phyloP scores from a whole-genome alignment of 1,140 invertebrate genomes.

The Camponotus floridanus region DNA sequence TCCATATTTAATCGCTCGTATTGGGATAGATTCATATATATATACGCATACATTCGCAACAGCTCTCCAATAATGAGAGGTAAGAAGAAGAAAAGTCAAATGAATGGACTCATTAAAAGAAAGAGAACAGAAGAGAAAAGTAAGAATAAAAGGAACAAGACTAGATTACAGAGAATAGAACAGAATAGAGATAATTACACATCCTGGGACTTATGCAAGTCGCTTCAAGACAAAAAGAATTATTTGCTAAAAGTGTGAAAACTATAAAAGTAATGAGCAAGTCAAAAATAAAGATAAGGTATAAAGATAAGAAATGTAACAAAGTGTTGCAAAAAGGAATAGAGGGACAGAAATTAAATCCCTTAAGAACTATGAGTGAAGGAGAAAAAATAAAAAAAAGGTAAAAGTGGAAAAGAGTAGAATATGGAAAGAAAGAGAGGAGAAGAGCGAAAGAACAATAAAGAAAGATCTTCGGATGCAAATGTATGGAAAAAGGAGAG shows the following conservation, averaged over 20 bases:
- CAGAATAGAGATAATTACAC: slow-evolving; percentile 49
- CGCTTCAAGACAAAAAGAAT: slow-evolving; percentile 23
- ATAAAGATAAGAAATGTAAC: slow-evolving; percentile 18
- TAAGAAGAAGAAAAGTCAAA: slow-evolving; percentile 19
- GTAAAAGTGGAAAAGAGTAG: not conserved
- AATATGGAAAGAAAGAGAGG: not conserved
- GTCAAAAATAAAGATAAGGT: not conserved
- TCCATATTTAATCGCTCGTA: slow-evolving; percentile 18
- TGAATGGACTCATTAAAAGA: slow-evolving; percentile 44
- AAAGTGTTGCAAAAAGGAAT: slow-evolving; percentile 64
- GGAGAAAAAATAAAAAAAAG: not conserved
- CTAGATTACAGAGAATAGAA: slow-evolving; percentile 25
- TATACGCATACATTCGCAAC: not conserved
- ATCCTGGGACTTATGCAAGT: not conserved
- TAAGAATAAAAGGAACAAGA: slow-evolving; percentile 11
- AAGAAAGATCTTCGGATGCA: slow-evolving; percentile 57
- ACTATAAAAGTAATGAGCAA: slow-evolving; percentile 26
- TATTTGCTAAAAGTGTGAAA: slow-evolving; percentile 26
- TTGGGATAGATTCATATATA: not conserved
- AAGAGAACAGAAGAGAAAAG: not conserved
- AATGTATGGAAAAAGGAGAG: slow-evolving; percentile 59
- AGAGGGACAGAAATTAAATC: slow-evolving; percentile 51
- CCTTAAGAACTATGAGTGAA: slow-evolving; percentile 38
- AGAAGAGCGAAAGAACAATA: slow-evolving; percentile 19
- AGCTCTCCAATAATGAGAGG: not conserved